phyloP scores from a whole-genome alignment of 2,888 invertebrate genomes.

The Eupithecia vulgata region DNA sequence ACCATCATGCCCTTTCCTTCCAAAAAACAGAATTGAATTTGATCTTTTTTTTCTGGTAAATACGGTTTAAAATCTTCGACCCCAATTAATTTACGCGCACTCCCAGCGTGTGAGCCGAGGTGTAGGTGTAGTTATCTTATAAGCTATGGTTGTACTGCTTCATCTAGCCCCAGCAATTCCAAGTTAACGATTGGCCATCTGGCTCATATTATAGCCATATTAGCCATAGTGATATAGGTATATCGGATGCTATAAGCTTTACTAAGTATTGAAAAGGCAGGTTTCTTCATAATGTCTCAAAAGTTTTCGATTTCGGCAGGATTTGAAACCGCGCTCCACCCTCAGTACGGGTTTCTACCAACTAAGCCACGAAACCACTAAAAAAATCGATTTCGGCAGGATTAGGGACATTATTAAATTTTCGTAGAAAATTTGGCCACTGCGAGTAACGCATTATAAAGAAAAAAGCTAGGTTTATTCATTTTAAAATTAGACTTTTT shows the following conservation, averaged over 20 bases:
- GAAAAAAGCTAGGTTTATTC: background rate
- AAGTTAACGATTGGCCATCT: background rate
- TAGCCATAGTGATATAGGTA: no score
- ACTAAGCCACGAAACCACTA: no score
- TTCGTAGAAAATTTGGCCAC: no score
- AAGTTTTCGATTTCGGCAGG: no score
- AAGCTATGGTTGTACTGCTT: background rate
- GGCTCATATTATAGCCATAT: background rate
- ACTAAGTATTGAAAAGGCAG: background rate
- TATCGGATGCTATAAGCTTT: background rate
- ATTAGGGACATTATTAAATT: no score
- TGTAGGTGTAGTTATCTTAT: no score
- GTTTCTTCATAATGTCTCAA: background rate
- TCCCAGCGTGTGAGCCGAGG: background rate
- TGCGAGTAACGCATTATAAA: no score
- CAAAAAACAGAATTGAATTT: background rate
- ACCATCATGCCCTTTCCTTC: background rate
- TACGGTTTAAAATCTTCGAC: background rate
- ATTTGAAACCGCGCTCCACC: no score
- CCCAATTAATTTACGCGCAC: background rate
- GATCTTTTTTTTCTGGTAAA: background rate
- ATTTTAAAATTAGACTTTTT: constrained; percentile 2
- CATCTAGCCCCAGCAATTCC: background rate
- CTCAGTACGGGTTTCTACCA: no score
- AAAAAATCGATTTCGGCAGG: no score